Conservation (phyloP, 2,888 invertebrate genomes). For the Dendrolimus pini region DNA sequence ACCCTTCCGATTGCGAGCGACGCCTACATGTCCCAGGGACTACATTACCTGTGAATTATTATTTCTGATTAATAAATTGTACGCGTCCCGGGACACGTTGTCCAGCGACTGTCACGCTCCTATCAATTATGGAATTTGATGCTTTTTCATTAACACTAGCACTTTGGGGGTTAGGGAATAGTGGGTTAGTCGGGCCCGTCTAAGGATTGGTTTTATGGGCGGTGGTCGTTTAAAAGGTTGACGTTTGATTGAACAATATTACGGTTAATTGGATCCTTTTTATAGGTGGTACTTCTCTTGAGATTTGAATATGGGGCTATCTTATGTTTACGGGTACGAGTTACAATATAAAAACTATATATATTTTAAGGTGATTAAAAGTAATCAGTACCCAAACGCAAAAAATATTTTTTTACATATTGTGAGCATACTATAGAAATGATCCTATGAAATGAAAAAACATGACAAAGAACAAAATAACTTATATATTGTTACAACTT, state of each 20-base stretch:
- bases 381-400: no score
- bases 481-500: no score
- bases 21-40: constrained; percentile 38
- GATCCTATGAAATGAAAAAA: no score
- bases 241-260: background rate
- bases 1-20: constrained; percentile 48
- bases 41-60: constrained; percentile 73
- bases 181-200: constrained; percentile 32
- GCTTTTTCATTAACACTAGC: constrained; percentile 67
- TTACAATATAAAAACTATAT: no score
- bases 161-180: background rate
- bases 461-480: no score
- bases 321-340: no score
- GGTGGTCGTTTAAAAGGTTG: background rate
- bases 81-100: constrained; percentile 46
- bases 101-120: constrained; percentile 38
- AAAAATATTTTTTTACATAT: no score
- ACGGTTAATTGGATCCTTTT: background rate
- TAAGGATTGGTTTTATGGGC: background rate
- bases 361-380: no score
- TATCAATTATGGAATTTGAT: constrained; percentile 71
- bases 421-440: no score
- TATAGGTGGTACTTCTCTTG: background rate
- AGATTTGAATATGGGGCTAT: background rate
- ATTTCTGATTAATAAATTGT: constrained; percentile 77